Conservation (phyloP, 1,140 invertebrate species). For the Sycophila sp. region DNA sequence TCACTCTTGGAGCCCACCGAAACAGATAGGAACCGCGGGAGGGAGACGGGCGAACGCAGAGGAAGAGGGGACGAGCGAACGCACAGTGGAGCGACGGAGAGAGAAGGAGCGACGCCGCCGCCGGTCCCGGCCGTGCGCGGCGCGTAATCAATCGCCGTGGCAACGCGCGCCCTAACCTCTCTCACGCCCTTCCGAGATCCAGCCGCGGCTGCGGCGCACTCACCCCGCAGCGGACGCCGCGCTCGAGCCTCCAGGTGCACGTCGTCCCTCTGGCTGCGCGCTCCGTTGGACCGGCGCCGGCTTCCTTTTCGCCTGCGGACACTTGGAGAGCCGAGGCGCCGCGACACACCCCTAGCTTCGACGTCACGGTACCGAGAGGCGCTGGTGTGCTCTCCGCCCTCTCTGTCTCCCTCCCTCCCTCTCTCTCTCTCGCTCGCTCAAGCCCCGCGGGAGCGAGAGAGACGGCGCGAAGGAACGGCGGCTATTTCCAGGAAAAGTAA, state of each 20-base stretch:
- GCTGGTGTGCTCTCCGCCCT: no score
- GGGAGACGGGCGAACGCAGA: background rate
- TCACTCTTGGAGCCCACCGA: background rate
- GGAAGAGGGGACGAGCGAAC: background rate
- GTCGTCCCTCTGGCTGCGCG: background rate
- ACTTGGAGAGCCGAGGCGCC: background rate
- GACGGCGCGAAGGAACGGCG: background rate
- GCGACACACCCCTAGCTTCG: conserved; percentile 23
- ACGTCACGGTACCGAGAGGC: background rate
- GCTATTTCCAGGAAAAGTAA: conserved; percentile 7
- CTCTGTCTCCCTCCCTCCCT: no score
- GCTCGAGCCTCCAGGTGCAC: background rate
- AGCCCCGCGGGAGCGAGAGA: background rate
- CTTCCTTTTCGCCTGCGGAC: conserved; percentile 3
- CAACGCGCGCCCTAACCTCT: conserved; percentile 35
- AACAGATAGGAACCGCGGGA: background rate
- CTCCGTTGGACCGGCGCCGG: no score
- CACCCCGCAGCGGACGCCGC: background rate
- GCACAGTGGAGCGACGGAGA: background rate
- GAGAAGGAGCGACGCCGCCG: conserved; percentile 12
- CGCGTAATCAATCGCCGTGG: conserved; percentile 35
- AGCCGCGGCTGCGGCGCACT: background rate
- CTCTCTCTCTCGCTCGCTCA: background rate
- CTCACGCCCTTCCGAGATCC: background rate
- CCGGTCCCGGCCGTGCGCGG: background rate